Conservation (phyloP, 2,113 vertebrate species). For the Myiozetetes cayanensis region DNA sequence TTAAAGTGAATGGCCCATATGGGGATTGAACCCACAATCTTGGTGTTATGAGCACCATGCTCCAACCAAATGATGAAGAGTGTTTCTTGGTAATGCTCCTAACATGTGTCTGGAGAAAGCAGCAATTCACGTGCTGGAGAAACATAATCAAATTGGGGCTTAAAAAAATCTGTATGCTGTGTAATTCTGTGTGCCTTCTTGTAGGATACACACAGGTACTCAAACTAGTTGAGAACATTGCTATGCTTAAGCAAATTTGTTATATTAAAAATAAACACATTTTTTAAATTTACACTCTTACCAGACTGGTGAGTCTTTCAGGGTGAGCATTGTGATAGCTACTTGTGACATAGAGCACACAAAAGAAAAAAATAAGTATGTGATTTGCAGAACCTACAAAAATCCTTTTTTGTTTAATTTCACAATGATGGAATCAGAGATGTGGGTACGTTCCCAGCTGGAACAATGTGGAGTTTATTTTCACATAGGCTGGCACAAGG, state of each 20-base stretch:
- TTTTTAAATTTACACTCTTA: neutral
- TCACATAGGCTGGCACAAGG: neutral
- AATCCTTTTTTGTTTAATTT: neutral
- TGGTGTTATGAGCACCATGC: neutral
- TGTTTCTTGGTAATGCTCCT: neutral
- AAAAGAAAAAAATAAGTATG: neutral
- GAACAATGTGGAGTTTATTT: neutral
- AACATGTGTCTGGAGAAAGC: neutral
- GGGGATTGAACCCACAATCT: neutral
- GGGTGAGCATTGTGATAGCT: neutral
- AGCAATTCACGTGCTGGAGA: neutral
- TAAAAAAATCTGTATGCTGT: neutral
- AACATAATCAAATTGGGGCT: neutral
- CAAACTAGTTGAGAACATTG: neutral
- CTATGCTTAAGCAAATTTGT: neutral
- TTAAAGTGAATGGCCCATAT: neutral
- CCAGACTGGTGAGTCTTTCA: neutral
- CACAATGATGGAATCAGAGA: neutral
- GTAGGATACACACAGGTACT: neutral
- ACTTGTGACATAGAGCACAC: neutral
- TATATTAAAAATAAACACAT: neutral
- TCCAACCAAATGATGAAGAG: neutral
- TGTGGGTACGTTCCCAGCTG: neutral
- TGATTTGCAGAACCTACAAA: neutral
- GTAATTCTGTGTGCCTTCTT: neutral